Evolutionary conservation across 2,797 vertebrate genomes (phyloP).

Genomic region (Eidolon dupreanum): DNA sequence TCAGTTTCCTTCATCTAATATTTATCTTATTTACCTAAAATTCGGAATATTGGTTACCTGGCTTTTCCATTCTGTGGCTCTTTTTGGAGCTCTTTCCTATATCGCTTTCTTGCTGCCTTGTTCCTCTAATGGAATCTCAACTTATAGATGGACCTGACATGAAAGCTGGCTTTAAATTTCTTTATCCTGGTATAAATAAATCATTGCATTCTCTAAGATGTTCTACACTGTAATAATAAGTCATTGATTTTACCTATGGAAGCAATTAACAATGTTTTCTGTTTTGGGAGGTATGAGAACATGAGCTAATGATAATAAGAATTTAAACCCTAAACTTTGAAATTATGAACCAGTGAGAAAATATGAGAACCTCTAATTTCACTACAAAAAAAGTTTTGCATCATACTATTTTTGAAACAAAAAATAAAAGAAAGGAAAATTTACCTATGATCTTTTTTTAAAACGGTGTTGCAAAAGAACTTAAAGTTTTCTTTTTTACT

Average conservation of each 20-base stretch:
- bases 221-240: background rate
- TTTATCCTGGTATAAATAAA: conserved; percentile 22
- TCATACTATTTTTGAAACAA: conserved; percentile 7
- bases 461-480: background rate
- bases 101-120: background rate
- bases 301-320: background rate
- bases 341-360: background rate
- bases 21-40: background rate
- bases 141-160: background rate
- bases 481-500: background rate
- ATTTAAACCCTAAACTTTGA: background rate
- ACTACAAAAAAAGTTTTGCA: background rate
- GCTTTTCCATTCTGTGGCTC: background rate
- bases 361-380: background rate
- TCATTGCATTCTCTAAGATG: background rate
- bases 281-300: conserved; percentile 20
- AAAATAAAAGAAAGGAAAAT: background rate
- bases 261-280: background rate
- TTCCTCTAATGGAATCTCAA: background rate
- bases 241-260: background rate
- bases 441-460: background rate
- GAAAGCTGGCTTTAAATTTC: background rate
- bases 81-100: background rate
- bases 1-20: background rate
- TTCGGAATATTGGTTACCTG: background rate